phyloP scores from a whole-genome alignment of 2,888 invertebrate species.

The Scaptomyza polygonia region DNA sequence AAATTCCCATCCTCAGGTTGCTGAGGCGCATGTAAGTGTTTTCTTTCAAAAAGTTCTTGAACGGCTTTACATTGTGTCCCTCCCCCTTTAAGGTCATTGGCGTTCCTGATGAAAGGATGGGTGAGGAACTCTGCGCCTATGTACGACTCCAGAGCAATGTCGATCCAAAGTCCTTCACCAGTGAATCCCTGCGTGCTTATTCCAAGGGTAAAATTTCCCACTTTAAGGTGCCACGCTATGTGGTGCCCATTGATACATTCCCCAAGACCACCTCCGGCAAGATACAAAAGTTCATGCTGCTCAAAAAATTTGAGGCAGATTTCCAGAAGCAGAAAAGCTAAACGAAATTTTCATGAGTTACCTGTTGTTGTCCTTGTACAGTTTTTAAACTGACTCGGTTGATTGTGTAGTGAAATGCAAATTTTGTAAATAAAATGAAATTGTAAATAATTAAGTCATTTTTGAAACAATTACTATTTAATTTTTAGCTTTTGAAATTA shows the following conservation, averaged over 20 bases:
- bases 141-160: slow-evolving; percentile 85
- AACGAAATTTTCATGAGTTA: slow-evolving; percentile 34
- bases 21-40: slow-evolving; percentile 87
- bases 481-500: slow-evolving; percentile 62
- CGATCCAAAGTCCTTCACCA: slow-evolving; percentile 83
- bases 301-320: slow-evolving; percentile 73
- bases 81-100: slow-evolving; percentile 86
- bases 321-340: slow-evolving; percentile 2
- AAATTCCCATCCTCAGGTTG: slow-evolving; percentile 88
- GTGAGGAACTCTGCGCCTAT: slow-evolving; percentile 90
- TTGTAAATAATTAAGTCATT: slow-evolving; percentile 10
- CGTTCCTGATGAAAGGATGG: slow-evolving; percentile 88
- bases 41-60: background rate
- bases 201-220: slow-evolving; percentile 89
- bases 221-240: slow-evolving; percentile 91
- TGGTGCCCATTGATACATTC: slow-evolving; percentile 87
- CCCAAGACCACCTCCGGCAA: slow-evolving; percentile 93
- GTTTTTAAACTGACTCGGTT: background rate
- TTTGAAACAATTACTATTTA: slow-evolving; percentile 75
- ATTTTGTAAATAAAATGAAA: background rate
- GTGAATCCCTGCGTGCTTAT: slow-evolving; percentile 86
- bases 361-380: background rate
- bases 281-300: slow-evolving; percentile 88
- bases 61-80: background rate
- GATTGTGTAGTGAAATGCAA: background rate